Evolutionary conservation across 2,797 vertebrate species (phyloP).

Genomic region (Silurus lanzhouensis): DNA sequence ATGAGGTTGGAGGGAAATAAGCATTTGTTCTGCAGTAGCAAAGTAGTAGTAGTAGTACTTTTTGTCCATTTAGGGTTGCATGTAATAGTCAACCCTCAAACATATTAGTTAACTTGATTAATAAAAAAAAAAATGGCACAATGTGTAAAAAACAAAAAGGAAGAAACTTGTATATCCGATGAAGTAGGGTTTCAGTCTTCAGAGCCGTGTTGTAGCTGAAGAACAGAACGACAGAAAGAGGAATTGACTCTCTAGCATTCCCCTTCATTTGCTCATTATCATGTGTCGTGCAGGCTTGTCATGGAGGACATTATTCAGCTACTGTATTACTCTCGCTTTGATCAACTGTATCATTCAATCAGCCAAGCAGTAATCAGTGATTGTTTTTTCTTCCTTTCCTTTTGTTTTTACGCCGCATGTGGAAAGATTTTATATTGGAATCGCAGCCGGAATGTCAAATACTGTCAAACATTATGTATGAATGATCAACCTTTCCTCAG

Average conservation of each 20-base stretch:
- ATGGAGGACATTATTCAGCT: constrained; percentile 12
- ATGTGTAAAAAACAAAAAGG: background rate
- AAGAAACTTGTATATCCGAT: background rate
- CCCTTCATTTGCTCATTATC: background rate
- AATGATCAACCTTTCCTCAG: constrained; percentile 37
- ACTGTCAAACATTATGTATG: constrained; percentile 21
- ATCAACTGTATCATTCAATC: constrained; percentile 1
- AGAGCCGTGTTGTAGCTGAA: background rate
- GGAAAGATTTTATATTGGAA: constrained; percentile 20
- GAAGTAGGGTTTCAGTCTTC: background rate
- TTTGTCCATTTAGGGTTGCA: background rate
- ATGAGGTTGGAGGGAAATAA: background rate
- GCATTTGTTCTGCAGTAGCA: background rate
- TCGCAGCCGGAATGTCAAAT: constrained; percentile 20
- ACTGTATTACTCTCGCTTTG: background rate
- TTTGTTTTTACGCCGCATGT: background rate
- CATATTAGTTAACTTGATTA: background rate
- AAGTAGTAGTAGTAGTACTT: background rate
- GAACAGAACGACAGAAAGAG: background rate
- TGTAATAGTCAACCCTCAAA: background rate
- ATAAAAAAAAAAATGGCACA: background rate
- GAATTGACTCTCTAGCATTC: background rate
- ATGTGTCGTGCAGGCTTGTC: background rate
- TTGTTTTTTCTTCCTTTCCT: background rate
- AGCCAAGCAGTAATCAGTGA: constrained; percentile 4